Evolutionary conservation across 2,113 vertebrate species (phyloP).

Genomic region (Chlamydotis undulata): DNA sequence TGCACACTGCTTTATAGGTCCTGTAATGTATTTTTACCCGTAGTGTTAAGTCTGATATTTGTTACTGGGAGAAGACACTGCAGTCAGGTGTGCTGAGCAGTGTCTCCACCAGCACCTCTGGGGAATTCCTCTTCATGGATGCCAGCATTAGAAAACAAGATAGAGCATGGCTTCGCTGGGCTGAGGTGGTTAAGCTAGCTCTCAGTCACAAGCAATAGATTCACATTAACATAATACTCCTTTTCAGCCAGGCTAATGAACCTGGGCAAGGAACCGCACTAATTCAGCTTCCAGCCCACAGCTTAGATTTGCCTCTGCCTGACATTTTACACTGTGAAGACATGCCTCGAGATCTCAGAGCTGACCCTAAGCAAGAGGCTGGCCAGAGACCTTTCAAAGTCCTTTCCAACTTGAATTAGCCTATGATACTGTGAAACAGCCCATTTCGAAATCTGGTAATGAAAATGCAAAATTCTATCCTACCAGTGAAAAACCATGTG

Average conservation of each 20-base stretch:
- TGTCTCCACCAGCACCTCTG: neutral
- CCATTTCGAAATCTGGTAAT: neutral
- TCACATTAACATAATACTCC: neutral
- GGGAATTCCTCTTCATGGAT: neutral
- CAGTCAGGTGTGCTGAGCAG: neutral
- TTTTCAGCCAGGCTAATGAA: neutral
- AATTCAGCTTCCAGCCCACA: neutral
- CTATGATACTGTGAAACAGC: neutral
- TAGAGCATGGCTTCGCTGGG: rapidly evolving
- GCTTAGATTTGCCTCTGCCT: neutral
- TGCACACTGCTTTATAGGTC: neutral
- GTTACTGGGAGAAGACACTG: neutral
- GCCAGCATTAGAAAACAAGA: neutral
- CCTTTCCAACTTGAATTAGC: neutral
- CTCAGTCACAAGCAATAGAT: neutral
- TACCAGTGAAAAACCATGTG: neutral
- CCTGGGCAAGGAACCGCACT: neutral
- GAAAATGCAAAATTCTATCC: neutral
- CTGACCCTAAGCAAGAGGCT: neutral
- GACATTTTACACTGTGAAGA: neutral
- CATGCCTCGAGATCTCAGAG: neutral
- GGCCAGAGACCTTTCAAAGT: neutral
- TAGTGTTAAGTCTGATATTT: neutral
- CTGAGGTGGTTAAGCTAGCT: neutral
- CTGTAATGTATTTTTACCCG: neutral